These are phyloP conservation scores for Catharus fuscescens DNA, from an alignment of 2,113 vertebrate genomes.

Conservation along the genomic window DNA sequence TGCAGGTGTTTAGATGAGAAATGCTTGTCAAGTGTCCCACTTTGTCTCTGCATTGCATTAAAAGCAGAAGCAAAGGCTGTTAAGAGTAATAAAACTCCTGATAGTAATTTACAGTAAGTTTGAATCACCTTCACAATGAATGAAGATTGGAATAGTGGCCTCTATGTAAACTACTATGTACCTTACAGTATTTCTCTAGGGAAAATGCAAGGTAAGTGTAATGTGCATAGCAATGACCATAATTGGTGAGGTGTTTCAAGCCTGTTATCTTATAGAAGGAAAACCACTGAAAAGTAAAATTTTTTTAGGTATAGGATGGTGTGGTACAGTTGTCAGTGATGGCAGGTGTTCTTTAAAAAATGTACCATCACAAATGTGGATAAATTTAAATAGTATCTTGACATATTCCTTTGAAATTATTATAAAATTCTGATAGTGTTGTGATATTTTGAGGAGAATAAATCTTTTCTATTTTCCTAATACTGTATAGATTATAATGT, in stretches of 20 bases:
- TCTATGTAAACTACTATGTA: not conserved
- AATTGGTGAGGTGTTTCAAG: not conserved
- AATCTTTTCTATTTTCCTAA: not conserved
- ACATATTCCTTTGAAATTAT: not conserved
- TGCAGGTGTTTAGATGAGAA: not conserved
- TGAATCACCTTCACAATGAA: not conserved
- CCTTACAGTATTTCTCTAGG: not conserved
- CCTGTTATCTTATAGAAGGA: not conserved
- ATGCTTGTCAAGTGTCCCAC: not conserved
- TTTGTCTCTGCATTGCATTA: not conserved
- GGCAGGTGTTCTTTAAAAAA: not conserved
- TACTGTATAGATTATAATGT: not conserved
- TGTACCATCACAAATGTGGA: not conserved
- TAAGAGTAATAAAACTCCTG: not conserved
- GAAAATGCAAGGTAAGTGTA: not conserved
- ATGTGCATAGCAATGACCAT: not conserved
- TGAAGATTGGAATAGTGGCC: not conserved
- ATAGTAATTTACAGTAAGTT: not conserved
- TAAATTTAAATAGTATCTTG: not conserved
- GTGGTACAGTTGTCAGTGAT: not conserved
- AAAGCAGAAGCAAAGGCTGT: not conserved
- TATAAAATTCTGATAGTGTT: not conserved
- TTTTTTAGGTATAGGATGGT: not conserved
- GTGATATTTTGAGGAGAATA: not conserved
- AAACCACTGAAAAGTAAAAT: not conserved